Conservation (phyloP, 2,888 invertebrate species). For the Troglohyphantes excavatus region DNA sequence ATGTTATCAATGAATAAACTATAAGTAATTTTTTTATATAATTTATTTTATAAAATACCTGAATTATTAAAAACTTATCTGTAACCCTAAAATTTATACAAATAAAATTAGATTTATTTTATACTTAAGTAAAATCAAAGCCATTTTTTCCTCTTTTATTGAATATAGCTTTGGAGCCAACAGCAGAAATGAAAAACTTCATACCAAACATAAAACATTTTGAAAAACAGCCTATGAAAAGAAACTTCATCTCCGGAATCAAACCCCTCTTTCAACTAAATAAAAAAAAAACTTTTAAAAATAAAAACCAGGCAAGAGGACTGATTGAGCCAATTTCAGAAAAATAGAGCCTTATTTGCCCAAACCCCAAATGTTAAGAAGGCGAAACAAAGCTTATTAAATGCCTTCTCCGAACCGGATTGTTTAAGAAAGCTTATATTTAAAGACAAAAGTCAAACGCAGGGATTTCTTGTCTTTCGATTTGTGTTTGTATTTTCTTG, state of each 20-base stretch:
- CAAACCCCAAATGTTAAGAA: slow-evolving; percentile 33
- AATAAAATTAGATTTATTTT: too few species aligned
- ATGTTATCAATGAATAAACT: too few species aligned
- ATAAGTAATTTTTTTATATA: too few species aligned
- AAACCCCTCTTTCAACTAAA: neutral
- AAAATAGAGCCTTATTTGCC: slow-evolving; percentile 51
- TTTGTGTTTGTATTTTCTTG: neutral
- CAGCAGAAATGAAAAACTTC: too few species aligned
- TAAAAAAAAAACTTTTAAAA: neutral
- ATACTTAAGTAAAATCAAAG: too few species aligned
- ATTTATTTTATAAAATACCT: too few species aligned
- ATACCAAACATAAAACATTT: too few species aligned
- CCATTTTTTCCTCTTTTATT: too few species aligned
- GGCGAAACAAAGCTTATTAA: slow-evolving; percentile 73
- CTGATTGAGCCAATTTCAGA: slow-evolving; percentile 64
- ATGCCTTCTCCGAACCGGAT: slow-evolving; percentile 23
- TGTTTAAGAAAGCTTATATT: slow-evolving; percentile 35
- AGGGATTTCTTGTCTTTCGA: neutral
- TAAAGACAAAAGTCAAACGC: slow-evolving; percentile 21
- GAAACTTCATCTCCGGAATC: neutral
- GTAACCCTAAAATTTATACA: neutral
- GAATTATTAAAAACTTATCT: neutral
- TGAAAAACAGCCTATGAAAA: neutral
- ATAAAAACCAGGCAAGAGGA: slow-evolving; percentile 1
- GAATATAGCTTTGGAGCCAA: too few species aligned